phyloP scores from a whole-genome alignment of 2,888 invertebrate species.

The Cerastoderma edule region DNA sequence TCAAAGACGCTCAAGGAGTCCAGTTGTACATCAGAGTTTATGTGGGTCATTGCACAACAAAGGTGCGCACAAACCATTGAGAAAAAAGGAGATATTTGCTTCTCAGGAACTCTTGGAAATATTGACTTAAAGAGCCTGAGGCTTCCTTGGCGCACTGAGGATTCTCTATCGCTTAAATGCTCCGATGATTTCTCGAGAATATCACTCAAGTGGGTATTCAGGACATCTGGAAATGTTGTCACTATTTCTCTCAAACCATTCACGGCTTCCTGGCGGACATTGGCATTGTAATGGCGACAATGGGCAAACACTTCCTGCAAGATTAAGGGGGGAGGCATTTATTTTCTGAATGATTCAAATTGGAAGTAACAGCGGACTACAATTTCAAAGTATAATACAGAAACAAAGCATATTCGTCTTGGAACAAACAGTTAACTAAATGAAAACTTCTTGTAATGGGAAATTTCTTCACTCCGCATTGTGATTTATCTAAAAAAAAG shows the following conservation, averaged over 20 bases:
- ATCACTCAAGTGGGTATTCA: conserved; percentile 87
- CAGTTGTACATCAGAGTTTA: conserved; percentile 91
- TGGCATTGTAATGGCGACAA: conserved; percentile 90
- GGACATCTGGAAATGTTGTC: conserved; percentile 83
- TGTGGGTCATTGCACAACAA: conserved; percentile 95
- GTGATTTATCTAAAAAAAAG: too few species aligned
- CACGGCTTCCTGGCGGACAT: conserved; percentile 87
- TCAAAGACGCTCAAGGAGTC: conserved; percentile 93
- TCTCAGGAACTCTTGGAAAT: conserved; percentile 60
- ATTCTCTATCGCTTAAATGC: conserved; percentile 90
- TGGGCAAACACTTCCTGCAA: conserved; percentile 88
- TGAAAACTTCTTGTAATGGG: too few species aligned
- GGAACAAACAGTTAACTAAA: too few species aligned
- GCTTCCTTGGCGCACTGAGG: conserved; percentile 85
- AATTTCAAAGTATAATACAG: too few species aligned
- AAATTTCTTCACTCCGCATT: too few species aligned
- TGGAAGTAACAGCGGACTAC: too few species aligned
- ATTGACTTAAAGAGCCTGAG: conserved; percentile 84
- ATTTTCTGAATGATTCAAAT: too few species aligned
- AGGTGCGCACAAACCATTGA: conserved; percentile 91
- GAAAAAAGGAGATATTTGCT: conserved; percentile 88
- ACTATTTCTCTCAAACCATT: conserved; percentile 86
- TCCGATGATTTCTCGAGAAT: conserved; percentile 89
- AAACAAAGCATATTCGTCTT: too few species aligned
- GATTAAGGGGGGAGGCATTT: too few species aligned